Evolutionary conservation across 2,113 vertebrate species (phyloP).

Genomic region (Rhynchomys soricoides): DNA sequence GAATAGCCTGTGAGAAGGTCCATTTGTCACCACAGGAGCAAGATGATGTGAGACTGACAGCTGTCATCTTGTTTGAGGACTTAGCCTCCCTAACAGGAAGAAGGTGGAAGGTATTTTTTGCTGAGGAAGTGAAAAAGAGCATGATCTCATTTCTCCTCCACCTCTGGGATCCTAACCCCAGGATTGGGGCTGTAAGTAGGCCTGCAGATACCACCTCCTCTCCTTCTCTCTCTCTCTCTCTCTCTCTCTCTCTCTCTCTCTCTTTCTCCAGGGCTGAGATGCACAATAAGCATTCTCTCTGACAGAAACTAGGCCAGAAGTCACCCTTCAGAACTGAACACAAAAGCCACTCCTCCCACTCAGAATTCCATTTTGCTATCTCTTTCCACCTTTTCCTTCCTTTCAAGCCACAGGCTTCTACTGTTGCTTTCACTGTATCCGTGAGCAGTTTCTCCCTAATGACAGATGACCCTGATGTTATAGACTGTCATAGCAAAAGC

Average conservation of each 20-base stretch:
- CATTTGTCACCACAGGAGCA: conserved; percentile 73
- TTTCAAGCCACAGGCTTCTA: not conserved
- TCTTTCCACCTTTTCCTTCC: not conserved
- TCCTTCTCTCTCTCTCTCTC: too few species aligned
- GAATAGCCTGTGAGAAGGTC: not conserved
- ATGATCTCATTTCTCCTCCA: conserved; percentile 80
- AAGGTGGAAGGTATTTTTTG: conserved; percentile 77
- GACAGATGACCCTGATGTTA: not conserved
- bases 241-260: too few species aligned
- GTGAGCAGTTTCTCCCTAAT: not conserved
- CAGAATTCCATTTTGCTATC: not conserved
- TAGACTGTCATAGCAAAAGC: not conserved
- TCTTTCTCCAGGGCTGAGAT: fast-evolving
- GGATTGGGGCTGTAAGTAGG: conserved; percentile 72
- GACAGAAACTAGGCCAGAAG: not conserved
- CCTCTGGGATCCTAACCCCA: conserved; percentile 80
- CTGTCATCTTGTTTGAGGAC: conserved; percentile 74
- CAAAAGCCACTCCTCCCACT: not conserved
- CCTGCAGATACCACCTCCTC: not conserved
- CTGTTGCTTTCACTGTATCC: not conserved
- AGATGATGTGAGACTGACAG: conserved; percentile 78
- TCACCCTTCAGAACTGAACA: not conserved
- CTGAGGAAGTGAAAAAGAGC: conserved; percentile 80
- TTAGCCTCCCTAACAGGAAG: conserved; percentile 77
- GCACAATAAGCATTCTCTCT: not conserved